A percentile compares a stretch with the other conserved stretches of the same genome.
Conservation (phyloP, 2,888 invertebrate genomes). For the Maniola hyperantus region DNA sequence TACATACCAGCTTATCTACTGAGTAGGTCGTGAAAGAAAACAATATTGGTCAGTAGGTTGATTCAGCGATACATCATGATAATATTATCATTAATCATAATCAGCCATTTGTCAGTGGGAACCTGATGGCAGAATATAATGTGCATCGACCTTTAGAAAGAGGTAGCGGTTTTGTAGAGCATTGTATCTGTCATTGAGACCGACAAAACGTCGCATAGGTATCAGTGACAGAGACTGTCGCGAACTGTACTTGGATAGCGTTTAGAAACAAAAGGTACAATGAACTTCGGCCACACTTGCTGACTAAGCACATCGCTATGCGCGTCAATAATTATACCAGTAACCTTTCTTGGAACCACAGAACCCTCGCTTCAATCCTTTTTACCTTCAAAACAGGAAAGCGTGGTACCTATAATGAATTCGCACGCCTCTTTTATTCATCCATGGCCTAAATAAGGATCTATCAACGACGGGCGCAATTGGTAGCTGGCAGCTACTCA, state of each 20-base stretch:
- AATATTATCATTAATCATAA: not conserved
- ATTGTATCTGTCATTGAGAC: too few species aligned
- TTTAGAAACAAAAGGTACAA: not conserved
- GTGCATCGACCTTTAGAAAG: too few species aligned
- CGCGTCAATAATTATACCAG: not conserved
- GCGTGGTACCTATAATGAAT: too few species aligned
- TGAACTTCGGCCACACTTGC: not conserved
- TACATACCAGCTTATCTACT: not conserved
- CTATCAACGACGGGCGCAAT: too few species aligned
- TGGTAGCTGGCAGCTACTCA: not conserved
- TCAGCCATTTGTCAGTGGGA: not conserved
- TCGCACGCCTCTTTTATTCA: not conserved
- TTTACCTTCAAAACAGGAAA: conserved; percentile 17
- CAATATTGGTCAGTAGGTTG: conserved; percentile 12
- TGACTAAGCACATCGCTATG: not conserved
- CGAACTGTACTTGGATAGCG: not conserved
- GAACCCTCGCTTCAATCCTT: not conserved
- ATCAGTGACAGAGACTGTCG: too few species aligned
- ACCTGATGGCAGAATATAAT: too few species aligned
- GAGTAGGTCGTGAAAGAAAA: not conserved
- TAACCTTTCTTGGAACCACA: not conserved
- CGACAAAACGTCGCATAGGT: too few species aligned
- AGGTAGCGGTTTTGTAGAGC: too few species aligned
- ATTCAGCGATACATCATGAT: not conserved
- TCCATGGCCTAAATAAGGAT: conserved; percentile 9